These are phyloP conservation scores for Drosophila kohkoa DNA, from an alignment of 1,140 invertebrate species.

Conservation along the genomic window DNA sequence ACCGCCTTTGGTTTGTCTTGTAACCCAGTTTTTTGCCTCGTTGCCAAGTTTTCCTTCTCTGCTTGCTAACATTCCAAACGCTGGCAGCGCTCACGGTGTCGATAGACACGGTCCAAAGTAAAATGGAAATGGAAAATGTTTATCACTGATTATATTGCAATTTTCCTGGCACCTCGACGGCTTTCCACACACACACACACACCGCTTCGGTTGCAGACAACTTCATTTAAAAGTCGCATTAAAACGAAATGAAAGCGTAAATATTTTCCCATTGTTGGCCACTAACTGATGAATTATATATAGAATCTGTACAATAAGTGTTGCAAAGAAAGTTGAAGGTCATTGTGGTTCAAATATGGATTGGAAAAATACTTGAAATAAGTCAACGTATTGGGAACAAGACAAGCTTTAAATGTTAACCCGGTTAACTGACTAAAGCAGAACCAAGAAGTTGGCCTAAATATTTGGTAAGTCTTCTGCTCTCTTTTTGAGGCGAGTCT, in stretches of 20 bases:
- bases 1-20: slow-evolving; percentile 43
- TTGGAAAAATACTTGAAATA: slow-evolving; percentile 17
- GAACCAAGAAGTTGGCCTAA: slow-evolving; percentile 17
- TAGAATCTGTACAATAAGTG: slow-evolving; percentile 57
- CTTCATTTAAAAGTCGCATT: slow-evolving; percentile 53
- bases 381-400: slow-evolving; percentile 29
- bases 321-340: slow-evolving; percentile 66
- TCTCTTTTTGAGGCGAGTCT: neutral
- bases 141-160: slow-evolving; percentile 76
- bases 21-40: slow-evolving; percentile 66
- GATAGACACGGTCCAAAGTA: slow-evolving; percentile 43
- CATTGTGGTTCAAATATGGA: slow-evolving; percentile 44
- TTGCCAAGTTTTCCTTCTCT: slow-evolving; percentile 35
- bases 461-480: slow-evolving; percentile 4
- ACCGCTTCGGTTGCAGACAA: neutral
- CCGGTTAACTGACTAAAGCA: slow-evolving; percentile 15
- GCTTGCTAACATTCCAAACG: slow-evolving; percentile 25
- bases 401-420: slow-evolving; percentile 23
- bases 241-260: slow-evolving; percentile 83
- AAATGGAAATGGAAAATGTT: slow-evolving; percentile 65
- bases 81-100: slow-evolving; percentile 5
- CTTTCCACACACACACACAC: slow-evolving; percentile 39
- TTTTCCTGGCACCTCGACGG: slow-evolving; percentile 50
- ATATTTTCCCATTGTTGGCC: slow-evolving; percentile 56
- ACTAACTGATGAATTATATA: slow-evolving; percentile 36